Evolutionary conservation across 1,140 invertebrate species (phyloP).

Genomic region (Drosophila bipectinata): DNA sequence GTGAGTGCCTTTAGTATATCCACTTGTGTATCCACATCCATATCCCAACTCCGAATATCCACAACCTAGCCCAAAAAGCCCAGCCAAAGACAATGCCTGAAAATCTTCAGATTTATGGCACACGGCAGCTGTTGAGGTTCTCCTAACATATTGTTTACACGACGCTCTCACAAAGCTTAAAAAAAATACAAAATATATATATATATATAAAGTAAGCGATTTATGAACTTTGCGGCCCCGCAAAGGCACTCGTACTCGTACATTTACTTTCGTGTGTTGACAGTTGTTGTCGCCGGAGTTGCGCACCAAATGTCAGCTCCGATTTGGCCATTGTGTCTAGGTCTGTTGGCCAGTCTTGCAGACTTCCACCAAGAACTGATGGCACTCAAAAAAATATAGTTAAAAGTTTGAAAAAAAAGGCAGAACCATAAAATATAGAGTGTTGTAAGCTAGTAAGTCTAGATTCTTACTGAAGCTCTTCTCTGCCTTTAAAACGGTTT

Average conservation of each 20-base stretch:
- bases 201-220: constrained; percentile 37
- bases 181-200: not conserved
- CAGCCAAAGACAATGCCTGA: constrained; percentile 39
- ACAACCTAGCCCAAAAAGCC: constrained; percentile 20
- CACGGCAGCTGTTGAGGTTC: constrained; percentile 66
- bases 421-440: not conserved
- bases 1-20: constrained; percentile 50
- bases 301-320: constrained; percentile 70
- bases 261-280: constrained; percentile 81
- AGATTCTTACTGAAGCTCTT: no score
- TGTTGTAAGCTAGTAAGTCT: no score
- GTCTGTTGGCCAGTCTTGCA: constrained; percentile 23
- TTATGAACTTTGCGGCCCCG: constrained; percentile 73
- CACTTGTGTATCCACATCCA: constrained; percentile 1
- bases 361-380: constrained; percentile 36
- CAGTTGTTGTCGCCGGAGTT: constrained; percentile 68
- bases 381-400: constrained; percentile 12
- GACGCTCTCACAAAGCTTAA: constrained; percentile 20
- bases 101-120: constrained; percentile 72
- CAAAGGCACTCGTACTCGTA: constrained; percentile 38
- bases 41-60: constrained; percentile 4
- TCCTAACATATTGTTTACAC: constrained; percentile 73
- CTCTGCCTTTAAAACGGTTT: no score
- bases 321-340: constrained; percentile 66
- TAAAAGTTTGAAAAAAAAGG: not conserved